phyloP scores from a whole-genome alignment of 2,888 invertebrate genomes.

The Diogma glabrata region DNA sequence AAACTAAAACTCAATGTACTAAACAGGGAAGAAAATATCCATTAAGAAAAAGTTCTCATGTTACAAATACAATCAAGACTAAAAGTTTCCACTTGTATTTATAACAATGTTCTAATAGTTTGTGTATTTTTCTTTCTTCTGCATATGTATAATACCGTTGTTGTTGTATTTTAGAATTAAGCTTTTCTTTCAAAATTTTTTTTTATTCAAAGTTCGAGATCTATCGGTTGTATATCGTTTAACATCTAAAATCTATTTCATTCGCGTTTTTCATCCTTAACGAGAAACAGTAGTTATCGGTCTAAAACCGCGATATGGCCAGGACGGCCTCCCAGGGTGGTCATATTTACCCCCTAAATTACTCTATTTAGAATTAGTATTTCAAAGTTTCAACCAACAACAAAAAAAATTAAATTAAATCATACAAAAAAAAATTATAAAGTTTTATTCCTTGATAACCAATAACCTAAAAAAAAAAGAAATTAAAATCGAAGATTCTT shows the following conservation, averaged over 20 bases:
- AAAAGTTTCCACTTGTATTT: no score
- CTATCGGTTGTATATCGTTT: background rate
- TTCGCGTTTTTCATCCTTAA: conserved; percentile 26
- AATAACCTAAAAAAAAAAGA: no score
- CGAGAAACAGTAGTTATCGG: conserved; percentile 19
- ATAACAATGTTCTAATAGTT: no score
- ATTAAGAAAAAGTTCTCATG: no score
- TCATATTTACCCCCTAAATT: conserved; percentile 21
- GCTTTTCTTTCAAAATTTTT: no score
- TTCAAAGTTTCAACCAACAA: conserved; percentile 2
- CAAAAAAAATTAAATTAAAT: conserved; percentile 2
- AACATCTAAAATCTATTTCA: conserved; percentile 16
- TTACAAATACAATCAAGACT: no score
- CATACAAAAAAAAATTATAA: conserved; percentile 5
- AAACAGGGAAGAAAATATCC: no score
- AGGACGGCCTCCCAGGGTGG: conserved; percentile 23
- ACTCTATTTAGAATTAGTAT: conserved; percentile 17
- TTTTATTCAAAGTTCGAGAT: conserved; percentile 5
- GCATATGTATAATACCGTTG: no score
- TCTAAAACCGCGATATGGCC: conserved; percentile 24
- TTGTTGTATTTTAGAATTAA: background rate
- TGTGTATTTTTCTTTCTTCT: no score
- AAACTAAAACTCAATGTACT: no score
- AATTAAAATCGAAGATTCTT: no score
- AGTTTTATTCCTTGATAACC: background rate